Evolutionary conservation across 2,888 invertebrate genomes (phyloP).

Genomic region (Adelphocoris suturalis): DNA sequence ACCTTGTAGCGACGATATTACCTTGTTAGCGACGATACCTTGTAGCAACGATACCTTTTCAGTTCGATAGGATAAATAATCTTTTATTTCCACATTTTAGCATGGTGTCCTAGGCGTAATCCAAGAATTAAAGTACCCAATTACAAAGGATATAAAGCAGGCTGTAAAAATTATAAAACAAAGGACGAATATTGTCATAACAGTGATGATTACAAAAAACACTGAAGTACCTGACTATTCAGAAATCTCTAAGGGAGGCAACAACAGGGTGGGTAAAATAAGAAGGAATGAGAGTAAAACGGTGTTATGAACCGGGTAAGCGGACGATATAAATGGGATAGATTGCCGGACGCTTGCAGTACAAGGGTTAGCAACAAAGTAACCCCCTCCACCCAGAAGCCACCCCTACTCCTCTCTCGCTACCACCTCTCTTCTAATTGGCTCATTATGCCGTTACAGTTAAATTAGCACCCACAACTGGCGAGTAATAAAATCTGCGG

Average conservation of each 20-base stretch:
- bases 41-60: no score
- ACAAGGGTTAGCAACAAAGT: not conserved
- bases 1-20: no score
- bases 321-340: slow-evolving; percentile 11
- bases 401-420: not conserved
- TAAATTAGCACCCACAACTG: not conserved
- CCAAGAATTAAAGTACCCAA: no score
- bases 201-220: no score
- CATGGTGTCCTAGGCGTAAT: no score
- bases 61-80: no score
- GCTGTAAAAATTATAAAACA: no score
- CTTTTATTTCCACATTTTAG: no score
- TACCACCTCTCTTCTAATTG: no score
- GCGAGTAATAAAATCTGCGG: slow-evolving; percentile 1
- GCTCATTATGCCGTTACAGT: slow-evolving; percentile 3
- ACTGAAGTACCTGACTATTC: not conserved
- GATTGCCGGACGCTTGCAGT: not conserved
- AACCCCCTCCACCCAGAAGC: not conserved
- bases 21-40: no score
- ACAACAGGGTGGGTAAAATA: not conserved
- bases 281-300: slow-evolving; percentile 3
- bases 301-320: not conserved
- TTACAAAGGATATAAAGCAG: no score
- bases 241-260: not conserved
- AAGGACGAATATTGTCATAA: no score